Conservation (phyloP, 2,888 invertebrate genomes). For the Eristalinus aeneus region DNA sequence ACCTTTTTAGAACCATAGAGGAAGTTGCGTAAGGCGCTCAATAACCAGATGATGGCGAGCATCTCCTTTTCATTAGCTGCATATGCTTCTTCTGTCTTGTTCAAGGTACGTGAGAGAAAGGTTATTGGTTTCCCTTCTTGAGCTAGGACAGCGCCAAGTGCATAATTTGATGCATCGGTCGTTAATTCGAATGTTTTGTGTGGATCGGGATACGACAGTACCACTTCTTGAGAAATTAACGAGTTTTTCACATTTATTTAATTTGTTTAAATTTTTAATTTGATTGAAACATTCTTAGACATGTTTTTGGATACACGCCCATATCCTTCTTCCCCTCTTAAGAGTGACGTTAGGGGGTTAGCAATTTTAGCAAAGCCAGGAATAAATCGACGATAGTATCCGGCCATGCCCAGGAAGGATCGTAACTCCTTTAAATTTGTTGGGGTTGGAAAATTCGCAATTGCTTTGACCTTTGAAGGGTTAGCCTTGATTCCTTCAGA, state of each 20-base stretch:
- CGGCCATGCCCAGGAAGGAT: neutral
- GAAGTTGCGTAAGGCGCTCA: slow-evolving; percentile 12
- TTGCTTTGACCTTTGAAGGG: neutral
- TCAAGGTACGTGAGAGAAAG: slow-evolving; percentile 26
- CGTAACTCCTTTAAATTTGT: neutral
- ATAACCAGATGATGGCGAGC: neutral
- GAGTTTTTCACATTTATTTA: too few relatives aligned
- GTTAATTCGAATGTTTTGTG: slow-evolving; percentile 19
- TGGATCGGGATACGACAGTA: neutral
- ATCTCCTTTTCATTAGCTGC: slow-evolving; percentile 28
- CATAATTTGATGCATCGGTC: neutral
- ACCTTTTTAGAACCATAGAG: slow-evolving; percentile 30
- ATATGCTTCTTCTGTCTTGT: slow-evolving; percentile 12
- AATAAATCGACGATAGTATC: neutral
- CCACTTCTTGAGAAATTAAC: neutral
- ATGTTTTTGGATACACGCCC: too few relatives aligned
- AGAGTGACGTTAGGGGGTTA: neutral
- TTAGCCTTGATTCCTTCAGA: too few relatives aligned
- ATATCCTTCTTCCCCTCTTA: too few relatives aligned
- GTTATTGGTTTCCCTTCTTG: slow-evolving; percentile 27
- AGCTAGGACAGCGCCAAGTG: slow-evolving; percentile 1
- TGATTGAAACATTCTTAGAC: too few relatives aligned
- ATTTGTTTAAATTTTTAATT: neutral
- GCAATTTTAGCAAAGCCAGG: neutral
- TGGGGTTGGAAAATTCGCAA: neutral